Conservation (phyloP, 2,113 vertebrate genomes). For the Podarcis muralis region DNA sequence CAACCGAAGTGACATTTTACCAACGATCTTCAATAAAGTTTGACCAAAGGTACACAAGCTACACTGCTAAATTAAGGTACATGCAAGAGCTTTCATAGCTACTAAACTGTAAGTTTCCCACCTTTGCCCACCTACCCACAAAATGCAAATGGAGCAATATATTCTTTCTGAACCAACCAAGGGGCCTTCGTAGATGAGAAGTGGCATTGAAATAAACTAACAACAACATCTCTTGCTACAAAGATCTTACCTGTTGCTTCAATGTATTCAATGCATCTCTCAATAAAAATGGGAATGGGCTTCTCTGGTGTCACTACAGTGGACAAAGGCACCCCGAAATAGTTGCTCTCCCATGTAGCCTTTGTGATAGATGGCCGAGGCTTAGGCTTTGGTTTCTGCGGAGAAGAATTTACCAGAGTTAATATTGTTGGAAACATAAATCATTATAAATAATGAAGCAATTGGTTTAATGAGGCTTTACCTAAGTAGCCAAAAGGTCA, state of each 20-base stretch:
- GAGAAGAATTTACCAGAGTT: neutral
- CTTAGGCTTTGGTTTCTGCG: slow-evolving; percentile 88
- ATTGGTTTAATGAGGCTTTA: neutral
- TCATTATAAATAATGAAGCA: neutral
- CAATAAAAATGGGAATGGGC: slow-evolving; percentile 93
- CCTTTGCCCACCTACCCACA: neutral
- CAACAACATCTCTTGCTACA: neutral
- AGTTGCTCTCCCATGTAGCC: slow-evolving; percentile 89
- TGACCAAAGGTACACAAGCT: neutral
- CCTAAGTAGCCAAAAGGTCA: neutral
- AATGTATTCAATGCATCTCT: slow-evolving; percentile 94
- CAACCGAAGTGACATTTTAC: neutral
- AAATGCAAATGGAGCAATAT: neutral
- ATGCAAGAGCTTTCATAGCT: neutral
- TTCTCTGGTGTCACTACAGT: slow-evolving; percentile 84
- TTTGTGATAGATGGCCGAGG: slow-evolving; percentile 90
- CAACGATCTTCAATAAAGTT: neutral
- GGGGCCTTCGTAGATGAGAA: neutral
- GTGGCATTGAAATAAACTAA: neutral
- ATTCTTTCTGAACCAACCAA: neutral
- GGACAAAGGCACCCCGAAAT: slow-evolving; percentile 88
- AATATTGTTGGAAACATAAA: neutral
- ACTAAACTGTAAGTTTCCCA: neutral
- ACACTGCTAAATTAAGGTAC: neutral
- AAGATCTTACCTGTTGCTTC: slow-evolving; percentile 86